Evolutionary conservation across 2,888 invertebrate species (phyloP).

Genomic region (Epistrophe grossulariae): DNA sequence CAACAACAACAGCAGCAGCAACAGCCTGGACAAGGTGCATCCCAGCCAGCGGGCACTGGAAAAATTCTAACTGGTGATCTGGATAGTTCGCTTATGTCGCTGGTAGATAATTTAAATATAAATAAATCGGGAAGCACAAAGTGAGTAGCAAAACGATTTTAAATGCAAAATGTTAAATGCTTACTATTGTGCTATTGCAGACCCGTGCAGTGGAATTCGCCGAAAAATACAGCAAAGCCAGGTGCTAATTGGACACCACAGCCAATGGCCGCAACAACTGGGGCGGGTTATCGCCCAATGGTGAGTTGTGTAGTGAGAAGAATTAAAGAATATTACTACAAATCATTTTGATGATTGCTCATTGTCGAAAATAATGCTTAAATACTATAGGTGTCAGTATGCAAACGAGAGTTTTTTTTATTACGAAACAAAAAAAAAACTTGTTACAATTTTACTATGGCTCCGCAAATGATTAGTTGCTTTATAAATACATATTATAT

Average conservation of each 20-base stretch:
- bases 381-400: constrained; percentile 33
- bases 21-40: constrained; percentile 81
- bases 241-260: constrained; percentile 93
- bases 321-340: neutral
- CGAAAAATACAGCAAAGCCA: constrained; percentile 93
- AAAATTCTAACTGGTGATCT: constrained; percentile 96
- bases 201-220: constrained; percentile 96
- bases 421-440: neutral
- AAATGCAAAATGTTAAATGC: constrained; percentile 59
- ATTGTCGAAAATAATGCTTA: constrained; percentile 36
- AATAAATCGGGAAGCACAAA: constrained; percentile 89
- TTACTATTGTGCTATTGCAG: constrained; percentile 83
- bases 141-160: constrained; percentile 85
- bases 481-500: neutral
- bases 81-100: constrained; percentile 95
- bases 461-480: constrained; percentile 25
- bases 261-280: constrained; percentile 94
- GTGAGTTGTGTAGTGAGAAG: constrained; percentile 85
- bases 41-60: constrained; percentile 85
- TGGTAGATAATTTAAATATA: constrained; percentile 96
- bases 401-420: constrained; percentile 30
- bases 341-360: constrained; percentile 42
- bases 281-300: constrained; percentile 94
- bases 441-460: constrained; percentile 16
- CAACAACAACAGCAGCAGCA: constrained; percentile 81